phyloP scores from a whole-genome alignment of 2,888 invertebrate species.

The Synanthedon vespiformis region DNA sequence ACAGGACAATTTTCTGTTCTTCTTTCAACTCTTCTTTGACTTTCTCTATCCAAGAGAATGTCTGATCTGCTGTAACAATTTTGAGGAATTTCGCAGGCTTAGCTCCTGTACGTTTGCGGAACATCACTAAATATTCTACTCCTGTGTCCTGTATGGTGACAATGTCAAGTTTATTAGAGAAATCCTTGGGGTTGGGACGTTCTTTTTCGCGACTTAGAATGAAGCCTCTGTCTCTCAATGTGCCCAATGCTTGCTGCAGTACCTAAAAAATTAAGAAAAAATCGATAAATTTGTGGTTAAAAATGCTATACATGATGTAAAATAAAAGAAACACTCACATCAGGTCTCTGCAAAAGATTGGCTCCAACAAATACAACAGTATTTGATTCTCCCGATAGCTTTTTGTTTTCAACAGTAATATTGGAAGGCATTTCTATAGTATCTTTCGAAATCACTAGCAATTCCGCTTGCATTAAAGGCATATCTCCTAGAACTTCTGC shows the following conservation, averaged over 20 bases:
- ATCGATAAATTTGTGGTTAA: not conserved
- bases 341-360: constrained; percentile 58
- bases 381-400: constrained; percentile 65
- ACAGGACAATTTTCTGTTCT: constrained; percentile 71
- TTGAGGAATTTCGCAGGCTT: constrained; percentile 60
- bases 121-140: constrained; percentile 63
- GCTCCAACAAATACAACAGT: constrained; percentile 64
- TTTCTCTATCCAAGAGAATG: constrained; percentile 66
- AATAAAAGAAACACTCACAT: constrained; percentile 28
- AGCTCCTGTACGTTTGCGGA: constrained; percentile 57
- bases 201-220: constrained; percentile 71
- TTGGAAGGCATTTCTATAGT: constrained; percentile 52
- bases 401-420: constrained; percentile 73
- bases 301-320: not conserved
- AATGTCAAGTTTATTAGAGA: constrained; percentile 56
- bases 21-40: constrained; percentile 51
- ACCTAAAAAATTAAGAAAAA: constrained; percentile 25
- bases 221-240: constrained; percentile 71
- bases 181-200: constrained; percentile 50
- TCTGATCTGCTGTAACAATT: constrained; percentile 40
- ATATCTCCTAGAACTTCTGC: constrained; percentile 73
- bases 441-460: constrained; percentile 68
- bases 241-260: constrained; percentile 50
- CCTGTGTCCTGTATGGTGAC: constrained; percentile 59
- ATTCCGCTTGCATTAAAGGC: constrained; percentile 77